Conservation (phyloP, 2,888 invertebrate genomes). For the Sminthurides aquaticus region DNA sequence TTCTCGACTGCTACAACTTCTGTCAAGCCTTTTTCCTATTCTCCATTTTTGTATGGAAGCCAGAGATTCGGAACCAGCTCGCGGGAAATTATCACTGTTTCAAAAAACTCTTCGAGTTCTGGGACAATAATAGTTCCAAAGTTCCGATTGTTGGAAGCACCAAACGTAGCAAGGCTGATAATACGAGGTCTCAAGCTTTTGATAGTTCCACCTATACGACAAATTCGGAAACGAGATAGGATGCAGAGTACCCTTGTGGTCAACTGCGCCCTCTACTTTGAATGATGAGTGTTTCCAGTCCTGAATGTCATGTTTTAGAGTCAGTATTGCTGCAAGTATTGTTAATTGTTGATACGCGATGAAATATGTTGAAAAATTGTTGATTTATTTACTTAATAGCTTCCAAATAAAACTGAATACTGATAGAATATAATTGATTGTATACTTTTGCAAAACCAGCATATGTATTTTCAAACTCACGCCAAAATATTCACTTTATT, state of each 20-base stretch:
- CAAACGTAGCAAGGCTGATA: background rate
- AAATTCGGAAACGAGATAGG: background rate
- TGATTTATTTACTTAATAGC: no score
- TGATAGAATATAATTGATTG: no score
- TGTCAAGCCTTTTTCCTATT: constrained; percentile 1
- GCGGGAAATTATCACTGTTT: background rate
- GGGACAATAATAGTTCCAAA: background rate
- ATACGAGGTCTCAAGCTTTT: background rate
- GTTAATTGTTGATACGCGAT: no score
- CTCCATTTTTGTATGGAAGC: background rate
- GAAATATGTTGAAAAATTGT: no score
- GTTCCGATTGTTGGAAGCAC: background rate
- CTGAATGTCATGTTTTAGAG: background rate
- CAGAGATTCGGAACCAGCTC: background rate
- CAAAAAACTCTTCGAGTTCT: background rate
- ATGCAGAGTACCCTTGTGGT: no score
- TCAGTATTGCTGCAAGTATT: background rate
- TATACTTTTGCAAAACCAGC: no score
- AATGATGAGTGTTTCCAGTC: no score
- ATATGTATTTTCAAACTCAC: no score
- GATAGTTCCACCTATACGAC: background rate
- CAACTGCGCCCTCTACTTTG: background rate
- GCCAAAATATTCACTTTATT: no score
- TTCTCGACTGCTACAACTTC: constrained; percentile 1
- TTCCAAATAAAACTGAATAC: no score